Evolutionary conservation across 2,113 vertebrate genomes (phyloP).

Genomic region (Periophthalmus modestus): DNA sequence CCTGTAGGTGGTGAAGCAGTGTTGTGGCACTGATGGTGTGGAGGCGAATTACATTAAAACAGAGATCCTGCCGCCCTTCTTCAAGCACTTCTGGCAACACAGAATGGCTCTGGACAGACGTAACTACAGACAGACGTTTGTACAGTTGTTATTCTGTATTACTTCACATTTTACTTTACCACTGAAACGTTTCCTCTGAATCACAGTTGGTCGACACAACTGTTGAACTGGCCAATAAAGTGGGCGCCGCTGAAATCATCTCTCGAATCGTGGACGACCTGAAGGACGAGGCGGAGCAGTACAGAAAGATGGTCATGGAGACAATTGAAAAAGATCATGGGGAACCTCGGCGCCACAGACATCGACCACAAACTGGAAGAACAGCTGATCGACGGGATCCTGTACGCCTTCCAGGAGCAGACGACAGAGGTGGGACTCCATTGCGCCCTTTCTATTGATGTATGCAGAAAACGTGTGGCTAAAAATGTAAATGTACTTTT

Average conservation of each 20-base stretch:
- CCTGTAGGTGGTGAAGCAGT: conserved; percentile 95
- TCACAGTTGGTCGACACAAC: conserved; percentile 96
- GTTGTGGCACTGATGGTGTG: conserved; percentile 97
- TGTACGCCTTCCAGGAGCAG: conserved; percentile 98
- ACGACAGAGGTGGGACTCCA: conserved; percentile 87
- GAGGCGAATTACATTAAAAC: conserved; percentile 99
- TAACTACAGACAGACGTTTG: conserved; percentile 97
- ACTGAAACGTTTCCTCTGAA: not conserved
- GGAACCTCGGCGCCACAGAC: conserved; percentile 95
- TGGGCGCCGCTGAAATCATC: conserved; percentile 98
- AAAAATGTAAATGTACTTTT: not conserved
- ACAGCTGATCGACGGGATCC: conserved; percentile 96
- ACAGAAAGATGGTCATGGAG: conserved; percentile 99
- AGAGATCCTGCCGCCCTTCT: conserved; percentile 97
- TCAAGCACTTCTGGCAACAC: conserved; percentile 99
- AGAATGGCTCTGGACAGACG: conserved; percentile 97
- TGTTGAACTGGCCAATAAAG: conserved; percentile 98
- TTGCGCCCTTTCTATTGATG: no score
- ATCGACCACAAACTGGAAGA: conserved; percentile 99
- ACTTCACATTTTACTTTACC: no score
- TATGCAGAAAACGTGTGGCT: not conserved
- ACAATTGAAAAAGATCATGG: conserved; percentile 99
- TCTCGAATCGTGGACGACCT: conserved; percentile 97
- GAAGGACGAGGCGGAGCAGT: conserved; percentile 98
- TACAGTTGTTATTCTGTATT: not conserved